A percentile compares a stretch with the other conserved stretches of the same genome.
phyloP scores from a whole-genome alignment of 1,140 invertebrate species.

The Coelopa frigida region DNA sequence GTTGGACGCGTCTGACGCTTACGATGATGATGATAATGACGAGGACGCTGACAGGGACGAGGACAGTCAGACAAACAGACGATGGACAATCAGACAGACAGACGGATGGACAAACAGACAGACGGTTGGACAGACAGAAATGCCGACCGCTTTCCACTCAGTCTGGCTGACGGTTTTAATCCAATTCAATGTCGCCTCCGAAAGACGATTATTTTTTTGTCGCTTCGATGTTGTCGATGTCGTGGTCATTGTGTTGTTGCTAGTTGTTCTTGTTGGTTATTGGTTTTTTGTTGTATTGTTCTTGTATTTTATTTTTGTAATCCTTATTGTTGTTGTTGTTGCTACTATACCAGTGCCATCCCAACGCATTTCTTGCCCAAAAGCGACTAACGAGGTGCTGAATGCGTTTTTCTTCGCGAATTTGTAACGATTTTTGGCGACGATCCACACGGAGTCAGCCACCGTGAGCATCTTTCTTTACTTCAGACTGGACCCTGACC shows the following conservation, averaged over 20 bases:
- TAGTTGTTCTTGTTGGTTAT: conserved; percentile 1
- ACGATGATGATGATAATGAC: no score
- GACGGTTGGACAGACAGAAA: neutral
- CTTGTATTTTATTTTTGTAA: neutral
- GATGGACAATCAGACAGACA: conserved; percentile 1
- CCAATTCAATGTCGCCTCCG: conserved; percentile 7
- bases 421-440: no score
- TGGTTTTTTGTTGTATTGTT: neutral
- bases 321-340: neutral
- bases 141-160: neutral
- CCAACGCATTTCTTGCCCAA: conserved; percentile 4
- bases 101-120: no score
- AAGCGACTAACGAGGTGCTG: conserved; percentile 17
- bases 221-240: no score
- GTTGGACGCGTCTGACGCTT: no score
- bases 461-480: no score
- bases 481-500: no score
- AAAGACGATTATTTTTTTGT: conserved; percentile 6
- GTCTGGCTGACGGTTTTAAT: neutral
- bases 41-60: neutral
- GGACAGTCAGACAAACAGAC: conserved; percentile 1
- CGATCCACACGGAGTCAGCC: no score
- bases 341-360: neutral
- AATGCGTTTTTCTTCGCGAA: conserved; percentile 5
- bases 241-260: no score